Evolutionary conservation across 2,797 vertebrate genomes (phyloP), one percentile per base, ranked within the genome.

Genomic region (Spea hammondii): DNA sequence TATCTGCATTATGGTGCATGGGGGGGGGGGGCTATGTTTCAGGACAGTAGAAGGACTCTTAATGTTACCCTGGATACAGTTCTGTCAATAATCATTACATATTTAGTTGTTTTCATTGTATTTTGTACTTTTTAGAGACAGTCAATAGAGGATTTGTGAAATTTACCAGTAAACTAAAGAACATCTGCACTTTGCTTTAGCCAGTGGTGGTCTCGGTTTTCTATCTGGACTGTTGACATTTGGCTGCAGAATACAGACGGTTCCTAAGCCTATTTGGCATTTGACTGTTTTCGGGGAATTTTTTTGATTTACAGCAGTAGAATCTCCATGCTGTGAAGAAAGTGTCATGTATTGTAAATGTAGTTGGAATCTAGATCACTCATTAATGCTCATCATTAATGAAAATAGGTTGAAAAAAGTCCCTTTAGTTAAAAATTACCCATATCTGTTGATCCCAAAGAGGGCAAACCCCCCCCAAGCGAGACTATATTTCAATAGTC

Each of bases 141-240:
- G 0, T 76, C 84, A 78, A 12, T 70, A 46, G 45, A 70, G 72
- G 50, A 64, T 82, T 82, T 68, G 72, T 86, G 73, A 80, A 72
- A 77, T 62, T 50, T 76, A 17, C 44, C 51, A 53, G 8, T 71
- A 81, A 50, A 1, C 82, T 79, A 64, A 74, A 83, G 79, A 48
- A 74, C 53, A 79, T 8, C 11, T 79, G n/a, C 67, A 4, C 44
- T 4, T 47, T 57, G 74, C 53, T 50, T 83, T 72, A 85, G 64
- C 83, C 72, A 72, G 73, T 57, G 78, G 10, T 75, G 83, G 62
- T 47, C 65, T 82, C 67, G 75, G 1, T 81, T 86, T 79, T 70
- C 5, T 55, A 44, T 13, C 70, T 83, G 67, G 62, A 10, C 74
- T 83, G 80, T 53, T 12, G 4, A 17, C 50, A 51, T 75, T 76